These are phyloP conservation scores for Dasypogon diadema DNA, from an alignment of 2,888 invertebrate species.

Conservation along the genomic window DNA sequence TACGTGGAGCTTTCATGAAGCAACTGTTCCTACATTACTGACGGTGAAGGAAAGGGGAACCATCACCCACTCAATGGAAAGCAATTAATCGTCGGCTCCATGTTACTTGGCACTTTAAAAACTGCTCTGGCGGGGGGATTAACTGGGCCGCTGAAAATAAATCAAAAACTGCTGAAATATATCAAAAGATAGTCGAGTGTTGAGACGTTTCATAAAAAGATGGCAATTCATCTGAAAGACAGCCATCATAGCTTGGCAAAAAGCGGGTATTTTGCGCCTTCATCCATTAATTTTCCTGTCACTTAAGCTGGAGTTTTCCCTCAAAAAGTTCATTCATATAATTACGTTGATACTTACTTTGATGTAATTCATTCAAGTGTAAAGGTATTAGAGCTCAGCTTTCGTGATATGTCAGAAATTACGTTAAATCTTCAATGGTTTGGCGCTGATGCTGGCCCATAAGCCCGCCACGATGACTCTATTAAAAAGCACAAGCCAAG, in stretches of 20 bases:
- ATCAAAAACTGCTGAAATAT: constrained; percentile 15
- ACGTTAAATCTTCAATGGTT: background rate
- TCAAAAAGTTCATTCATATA: constrained; percentile 46
- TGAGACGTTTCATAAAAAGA: constrained; percentile 6
- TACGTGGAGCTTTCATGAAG: no score
- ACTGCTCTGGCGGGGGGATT: background rate
- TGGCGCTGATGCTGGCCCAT: background rate
- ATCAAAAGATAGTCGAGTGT: constrained; percentile 26
- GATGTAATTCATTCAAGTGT: constrained; percentile 45
- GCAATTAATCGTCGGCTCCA: constrained; percentile 9
- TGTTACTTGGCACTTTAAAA: background rate
- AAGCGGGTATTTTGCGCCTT: background rate
- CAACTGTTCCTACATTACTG: no score
- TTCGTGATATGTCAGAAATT: constrained; percentile 15
- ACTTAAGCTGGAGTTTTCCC: constrained; percentile 12
- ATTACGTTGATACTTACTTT: constrained; percentile 35
- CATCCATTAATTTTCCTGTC: constrained; percentile 46
- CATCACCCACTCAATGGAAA: no score
- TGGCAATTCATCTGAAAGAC: constrained; percentile 26
- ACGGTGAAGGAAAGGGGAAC: no score
- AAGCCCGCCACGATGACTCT: background rate
- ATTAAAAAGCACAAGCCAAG: constrained; percentile 29
- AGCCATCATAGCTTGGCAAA: constrained; percentile 8
- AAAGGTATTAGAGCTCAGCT: constrained; percentile 21
- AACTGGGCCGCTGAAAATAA: background rate